Evolutionary conservation across 2,113 vertebrate genomes (phyloP).

Genomic region (Himantopus leucocephalus): DNA sequence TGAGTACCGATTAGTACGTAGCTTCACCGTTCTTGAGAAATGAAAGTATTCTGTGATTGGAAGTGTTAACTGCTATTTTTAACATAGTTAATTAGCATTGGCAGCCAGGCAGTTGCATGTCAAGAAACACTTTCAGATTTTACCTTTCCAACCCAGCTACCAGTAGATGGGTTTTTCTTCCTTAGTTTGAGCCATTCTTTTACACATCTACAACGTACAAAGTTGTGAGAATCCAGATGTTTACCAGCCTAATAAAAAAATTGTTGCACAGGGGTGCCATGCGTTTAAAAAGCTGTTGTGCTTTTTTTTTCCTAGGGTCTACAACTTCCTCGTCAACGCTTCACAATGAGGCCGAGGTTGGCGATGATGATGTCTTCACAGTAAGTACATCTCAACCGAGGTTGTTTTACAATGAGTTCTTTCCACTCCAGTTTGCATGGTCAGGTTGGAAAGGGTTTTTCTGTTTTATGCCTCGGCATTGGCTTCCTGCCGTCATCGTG

Average conservation of each 20-base stretch:
- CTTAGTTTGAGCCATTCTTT: neutral
- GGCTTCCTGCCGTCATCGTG: accelerated
- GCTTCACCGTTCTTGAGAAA: neutral
- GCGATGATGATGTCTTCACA: constrained; percentile 97
- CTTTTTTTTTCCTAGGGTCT: constrained; percentile 79
- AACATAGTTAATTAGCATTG: neutral
- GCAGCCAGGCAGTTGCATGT: neutral
- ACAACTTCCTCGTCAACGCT: constrained; percentile 97
- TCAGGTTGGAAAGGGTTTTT: neutral
- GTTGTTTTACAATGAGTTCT: neutral
- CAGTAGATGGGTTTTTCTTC: neutral
- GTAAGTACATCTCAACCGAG: constrained; percentile 73
- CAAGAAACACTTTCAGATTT: neutral
- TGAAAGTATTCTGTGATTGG: neutral
- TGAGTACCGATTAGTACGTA: neutral
- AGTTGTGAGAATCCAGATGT: neutral
- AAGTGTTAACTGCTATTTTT: constrained; percentile 27
- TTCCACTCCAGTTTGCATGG: neutral
- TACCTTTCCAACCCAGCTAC: neutral
- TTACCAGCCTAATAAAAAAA: neutral
- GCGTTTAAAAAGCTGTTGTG: neutral
- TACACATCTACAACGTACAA: accelerated
- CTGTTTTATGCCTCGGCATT: neutral
- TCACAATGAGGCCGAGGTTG: constrained; percentile 95
- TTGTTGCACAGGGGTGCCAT: neutral